These are phyloP conservation scores for Cremastobaeus sp. DNA, from an alignment of 2,888 invertebrate genomes.

Conservation along the genomic window DNA sequence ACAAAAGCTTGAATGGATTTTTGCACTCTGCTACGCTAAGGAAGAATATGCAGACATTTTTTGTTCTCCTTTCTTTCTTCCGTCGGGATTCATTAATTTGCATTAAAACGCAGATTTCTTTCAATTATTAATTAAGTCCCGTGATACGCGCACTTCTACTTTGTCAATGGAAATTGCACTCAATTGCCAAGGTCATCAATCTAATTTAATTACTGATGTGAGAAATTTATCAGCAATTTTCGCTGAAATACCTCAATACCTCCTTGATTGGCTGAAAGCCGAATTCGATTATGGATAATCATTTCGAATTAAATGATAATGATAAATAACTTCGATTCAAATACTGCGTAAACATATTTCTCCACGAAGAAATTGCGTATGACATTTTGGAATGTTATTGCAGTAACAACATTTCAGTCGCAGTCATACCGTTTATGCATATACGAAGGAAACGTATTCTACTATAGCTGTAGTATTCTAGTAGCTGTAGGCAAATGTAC, in stretches of 20 bases:
- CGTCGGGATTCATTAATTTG: slow-evolving; percentile 40
- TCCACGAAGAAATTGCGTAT: slow-evolving; percentile 37
- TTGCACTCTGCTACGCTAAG: slow-evolving; percentile 28
- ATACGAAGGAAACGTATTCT: slow-evolving; percentile 37
- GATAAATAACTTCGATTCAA: slow-evolving; percentile 17
- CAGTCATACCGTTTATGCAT: slow-evolving; percentile 35
- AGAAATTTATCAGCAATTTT: no score
- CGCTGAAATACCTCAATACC: no score
- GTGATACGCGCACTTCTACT: background rate
- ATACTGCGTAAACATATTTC: slow-evolving; percentile 19
- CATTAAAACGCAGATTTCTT: slow-evolving; percentile 42
- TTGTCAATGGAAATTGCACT: background rate
- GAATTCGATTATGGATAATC: no score
- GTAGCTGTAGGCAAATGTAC: slow-evolving; percentile 30
- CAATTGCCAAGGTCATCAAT: no score
- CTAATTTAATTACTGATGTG: no score
- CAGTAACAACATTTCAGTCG: slow-evolving; percentile 37
- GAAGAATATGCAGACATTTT: slow-evolving; percentile 31
- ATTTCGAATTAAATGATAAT: background rate
- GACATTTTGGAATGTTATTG: slow-evolving; percentile 40
- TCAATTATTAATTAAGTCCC: slow-evolving; percentile 31
- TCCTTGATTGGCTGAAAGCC: no score
- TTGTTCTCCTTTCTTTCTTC: slow-evolving; percentile 25
- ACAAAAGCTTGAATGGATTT: slow-evolving; percentile 48
- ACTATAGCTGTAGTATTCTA: no score